Conservation (phyloP, 23 tunicate genomes). For the Phallusia fumigata region DNA sequence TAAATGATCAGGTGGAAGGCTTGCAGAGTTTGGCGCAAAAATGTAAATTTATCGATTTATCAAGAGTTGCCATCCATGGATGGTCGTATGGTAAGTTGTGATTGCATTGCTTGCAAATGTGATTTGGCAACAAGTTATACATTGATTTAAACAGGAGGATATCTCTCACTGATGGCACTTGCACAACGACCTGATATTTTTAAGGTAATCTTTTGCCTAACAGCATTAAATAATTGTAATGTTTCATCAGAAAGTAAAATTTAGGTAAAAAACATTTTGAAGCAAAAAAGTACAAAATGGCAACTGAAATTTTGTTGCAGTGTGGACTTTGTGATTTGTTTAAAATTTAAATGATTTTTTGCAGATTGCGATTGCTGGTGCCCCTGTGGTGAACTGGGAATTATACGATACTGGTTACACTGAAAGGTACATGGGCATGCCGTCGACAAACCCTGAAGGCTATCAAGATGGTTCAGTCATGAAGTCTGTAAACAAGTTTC, state of each 20-base stretch:
- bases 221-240: neutral
- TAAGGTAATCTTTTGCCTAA: constrained; percentile 64
- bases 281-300: too few relatives aligned
- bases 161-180: constrained; percentile 71
- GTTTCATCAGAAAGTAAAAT: too few relatives aligned
- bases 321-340: too few relatives aligned
- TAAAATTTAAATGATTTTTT: neutral
- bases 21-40: constrained; percentile 55
- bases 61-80: constrained; percentile 91
- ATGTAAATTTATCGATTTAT: constrained; percentile 67
- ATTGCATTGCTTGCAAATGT: neutral
- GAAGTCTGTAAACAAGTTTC: constrained; percentile 45
- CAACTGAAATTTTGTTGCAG: too few relatives aligned
- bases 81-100: constrained; percentile 89
- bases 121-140: neutral
- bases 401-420: constrained; percentile 96
- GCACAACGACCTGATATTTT: constrained; percentile 89
- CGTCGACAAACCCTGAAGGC: constrained; percentile 63
- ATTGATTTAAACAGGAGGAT: constrained; percentile 58
- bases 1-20: constrained; percentile 96
- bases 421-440: constrained; percentile 93
- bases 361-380: constrained; percentile 85
- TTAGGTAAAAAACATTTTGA: too few relatives aligned
- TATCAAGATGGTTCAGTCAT: constrained; percentile 72
- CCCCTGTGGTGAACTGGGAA: constrained; percentile 90